Evolutionary conservation across 2,888 invertebrate genomes (phyloP).

Genomic region (Tryphoninae sp.): DNA sequence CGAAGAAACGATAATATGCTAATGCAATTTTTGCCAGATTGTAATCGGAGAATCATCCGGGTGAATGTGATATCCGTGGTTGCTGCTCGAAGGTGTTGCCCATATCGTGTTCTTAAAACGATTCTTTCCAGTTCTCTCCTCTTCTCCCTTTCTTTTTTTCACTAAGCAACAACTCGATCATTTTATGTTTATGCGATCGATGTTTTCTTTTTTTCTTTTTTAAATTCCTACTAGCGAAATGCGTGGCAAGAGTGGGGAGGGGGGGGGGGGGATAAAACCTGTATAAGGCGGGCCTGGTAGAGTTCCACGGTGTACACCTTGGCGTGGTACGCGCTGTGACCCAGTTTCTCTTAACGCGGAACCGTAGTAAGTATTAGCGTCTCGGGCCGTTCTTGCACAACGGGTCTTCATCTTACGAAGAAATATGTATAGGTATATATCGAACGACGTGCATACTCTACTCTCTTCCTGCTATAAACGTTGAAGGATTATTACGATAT

Average conservation of each 20-base stretch:
- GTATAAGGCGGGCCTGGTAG: constrained; percentile 20
- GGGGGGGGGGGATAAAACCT: background rate
- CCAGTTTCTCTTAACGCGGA: constrained; percentile 59
- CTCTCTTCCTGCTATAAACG: background rate
- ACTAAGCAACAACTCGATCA: background rate
- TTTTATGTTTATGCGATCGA: background rate
- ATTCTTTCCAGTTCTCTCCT: constrained; percentile 83
- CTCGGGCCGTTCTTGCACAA: constrained; percentile 51
- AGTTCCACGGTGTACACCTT: constrained; percentile 33
- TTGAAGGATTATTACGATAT: too few relatives aligned
- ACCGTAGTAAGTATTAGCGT: constrained; percentile 41
- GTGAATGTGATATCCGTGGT: constrained; percentile 58
- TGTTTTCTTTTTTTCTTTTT: constrained; percentile 1
- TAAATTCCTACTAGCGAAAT: background rate
- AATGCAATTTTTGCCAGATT: constrained; percentile 55
- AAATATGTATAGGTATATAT: constrained; percentile 8
- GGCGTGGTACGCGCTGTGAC: constrained; percentile 35
- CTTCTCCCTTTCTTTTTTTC: constrained; percentile 3
- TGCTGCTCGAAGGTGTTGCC: constrained; percentile 37
- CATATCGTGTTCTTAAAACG: constrained; percentile 72
- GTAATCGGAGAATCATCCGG: constrained; percentile 61
- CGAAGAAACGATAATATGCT: constrained; percentile 50
- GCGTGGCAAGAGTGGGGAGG: background rate
- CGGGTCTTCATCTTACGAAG: constrained; percentile 37
- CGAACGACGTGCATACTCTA: background rate